Conservation (phyloP, 2,797 vertebrate genomes). For the Galago senegalensis region DNA sequence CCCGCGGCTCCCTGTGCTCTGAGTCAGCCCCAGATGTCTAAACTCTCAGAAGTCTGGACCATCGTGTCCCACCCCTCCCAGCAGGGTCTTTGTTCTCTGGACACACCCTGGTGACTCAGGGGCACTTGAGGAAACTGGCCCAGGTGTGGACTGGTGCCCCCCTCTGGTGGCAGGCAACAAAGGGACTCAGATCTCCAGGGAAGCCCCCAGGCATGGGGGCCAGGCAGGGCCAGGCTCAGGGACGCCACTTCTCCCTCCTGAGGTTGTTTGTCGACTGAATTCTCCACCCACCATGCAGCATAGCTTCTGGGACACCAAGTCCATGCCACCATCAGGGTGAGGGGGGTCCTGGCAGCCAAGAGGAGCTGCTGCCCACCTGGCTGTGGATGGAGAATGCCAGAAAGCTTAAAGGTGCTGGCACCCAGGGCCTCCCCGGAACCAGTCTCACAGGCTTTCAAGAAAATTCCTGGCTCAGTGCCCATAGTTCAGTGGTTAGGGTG, state of each 20-base stretch:
- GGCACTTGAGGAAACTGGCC: neutral
- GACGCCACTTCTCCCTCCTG: too few species aligned
- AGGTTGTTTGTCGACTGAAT: neutral
- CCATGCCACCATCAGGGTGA: fast-evolving
- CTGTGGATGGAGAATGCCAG: neutral
- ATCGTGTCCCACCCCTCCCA: neutral
- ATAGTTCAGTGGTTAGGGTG: too few species aligned
- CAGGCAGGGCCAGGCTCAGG: fast-evolving
- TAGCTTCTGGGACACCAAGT: fast-evolving
- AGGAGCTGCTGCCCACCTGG: neutral
- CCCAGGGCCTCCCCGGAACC: neutral
- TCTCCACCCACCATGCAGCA: fast-evolving
- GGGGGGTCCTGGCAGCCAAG: neutral
- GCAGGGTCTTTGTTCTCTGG: neutral
- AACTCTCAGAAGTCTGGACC: neutral
- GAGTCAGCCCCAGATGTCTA: neutral
- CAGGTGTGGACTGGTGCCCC: fast-evolving
- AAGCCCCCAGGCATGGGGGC: neutral
- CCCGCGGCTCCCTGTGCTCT: fast-evolving
- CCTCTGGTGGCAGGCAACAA: fast-evolving
- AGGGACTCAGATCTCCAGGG: neutral
- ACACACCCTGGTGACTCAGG: neutral
- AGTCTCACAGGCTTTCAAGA: neutral
- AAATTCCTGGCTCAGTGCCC: neutral
- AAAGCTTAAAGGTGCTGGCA: neutral